These are phyloP conservation scores for Eretmocerus hayati DNA, from an alignment of 2,888 invertebrate species.

Conservation along the genomic window DNA sequence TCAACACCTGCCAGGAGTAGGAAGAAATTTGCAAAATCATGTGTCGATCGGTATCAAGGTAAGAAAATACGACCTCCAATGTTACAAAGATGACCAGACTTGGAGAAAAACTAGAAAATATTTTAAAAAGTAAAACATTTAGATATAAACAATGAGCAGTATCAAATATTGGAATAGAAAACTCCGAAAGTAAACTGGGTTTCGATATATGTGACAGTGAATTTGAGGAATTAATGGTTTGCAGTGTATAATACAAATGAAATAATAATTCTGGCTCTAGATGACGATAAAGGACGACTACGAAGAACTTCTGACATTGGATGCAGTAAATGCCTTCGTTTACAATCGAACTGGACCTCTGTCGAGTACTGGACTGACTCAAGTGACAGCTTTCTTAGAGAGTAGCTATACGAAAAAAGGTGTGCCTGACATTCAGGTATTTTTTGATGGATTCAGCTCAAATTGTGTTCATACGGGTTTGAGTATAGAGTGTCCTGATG, in stretches of 20 bases:
- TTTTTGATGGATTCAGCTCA: conserved; percentile 46
- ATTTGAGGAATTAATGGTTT: too few relatives aligned
- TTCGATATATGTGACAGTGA: too few relatives aligned
- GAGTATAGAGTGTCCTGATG: conserved; percentile 33
- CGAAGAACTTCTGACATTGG: conserved; percentile 35
- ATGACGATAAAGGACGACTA: conserved; percentile 33
- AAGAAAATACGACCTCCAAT: conserved; percentile 24
- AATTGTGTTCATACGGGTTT: conserved; percentile 36
- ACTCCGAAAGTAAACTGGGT: too few relatives aligned
- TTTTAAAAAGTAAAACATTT: neutral
- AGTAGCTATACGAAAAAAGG: conserved; percentile 37
- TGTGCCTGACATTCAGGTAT: conserved; percentile 45
- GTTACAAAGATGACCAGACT: too few relatives aligned
- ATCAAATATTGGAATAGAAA: too few relatives aligned
- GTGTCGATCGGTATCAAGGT: conserved; percentile 39
- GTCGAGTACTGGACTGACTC: conserved; percentile 46
- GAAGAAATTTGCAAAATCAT: conserved; percentile 42
- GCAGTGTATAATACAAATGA: neutral
- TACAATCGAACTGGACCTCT: conserved; percentile 41
- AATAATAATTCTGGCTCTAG: neutral
- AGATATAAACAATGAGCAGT: too few relatives aligned
- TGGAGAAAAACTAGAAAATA: too few relatives aligned
- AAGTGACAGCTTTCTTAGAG: conserved; percentile 44
- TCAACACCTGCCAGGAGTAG: conserved; percentile 41
- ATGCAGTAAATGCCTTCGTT: conserved; percentile 40